Base-by-base conservation (phyloP, 2,888 invertebrate genomes). In the Mimumesa dahlbomi region DNA sequence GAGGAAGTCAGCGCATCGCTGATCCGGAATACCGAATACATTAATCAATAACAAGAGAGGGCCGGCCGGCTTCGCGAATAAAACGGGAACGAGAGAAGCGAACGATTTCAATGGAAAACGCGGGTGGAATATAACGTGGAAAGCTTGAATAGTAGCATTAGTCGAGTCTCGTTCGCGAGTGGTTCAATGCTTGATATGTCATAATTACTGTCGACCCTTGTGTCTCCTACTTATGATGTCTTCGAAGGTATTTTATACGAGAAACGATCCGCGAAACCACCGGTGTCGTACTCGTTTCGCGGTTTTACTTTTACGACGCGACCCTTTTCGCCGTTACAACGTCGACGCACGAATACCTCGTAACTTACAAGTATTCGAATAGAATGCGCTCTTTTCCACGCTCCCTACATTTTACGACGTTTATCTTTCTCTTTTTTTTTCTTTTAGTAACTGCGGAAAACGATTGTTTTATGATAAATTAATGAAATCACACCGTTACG, bases 11-110 rank as follows among this genome's bases (percentile, higher is more conserved):
- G 73, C 73, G 66, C 78, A 69, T 66, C 71, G 77, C 72, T 67
- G 65, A 78, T 78, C 78, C 69, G 69, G 73, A 78, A 73, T 75
- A 73, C 75, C 75, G 75, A 78, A 78, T 75, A 70, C 75, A 73
- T 78, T 78, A 78, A 78, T 78, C 78, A 78, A 78, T 78, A 78
- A 75, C 67, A 70, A 73, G 69, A 70, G 59, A 42, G 45, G 25
- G 25, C 25, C 58, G 29, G 64, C 19, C 67, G 64, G 71, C 21
- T 70, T 42, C 77, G 67, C 70, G 68, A 62, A 65, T 70, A 65
- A 67, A 78, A 75, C 62, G 70, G 42, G 61, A 49, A 66, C 29
- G 46, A 50, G 66, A 56, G 50, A 61, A 59, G 52, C 58, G 66
- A 49, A 22, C 46, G 61, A 66, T 67, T 75, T 70, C 64, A 75